Evolutionary conservation across 2,888 invertebrate genomes (phyloP).

Genomic region (Tiphia femorata): DNA sequence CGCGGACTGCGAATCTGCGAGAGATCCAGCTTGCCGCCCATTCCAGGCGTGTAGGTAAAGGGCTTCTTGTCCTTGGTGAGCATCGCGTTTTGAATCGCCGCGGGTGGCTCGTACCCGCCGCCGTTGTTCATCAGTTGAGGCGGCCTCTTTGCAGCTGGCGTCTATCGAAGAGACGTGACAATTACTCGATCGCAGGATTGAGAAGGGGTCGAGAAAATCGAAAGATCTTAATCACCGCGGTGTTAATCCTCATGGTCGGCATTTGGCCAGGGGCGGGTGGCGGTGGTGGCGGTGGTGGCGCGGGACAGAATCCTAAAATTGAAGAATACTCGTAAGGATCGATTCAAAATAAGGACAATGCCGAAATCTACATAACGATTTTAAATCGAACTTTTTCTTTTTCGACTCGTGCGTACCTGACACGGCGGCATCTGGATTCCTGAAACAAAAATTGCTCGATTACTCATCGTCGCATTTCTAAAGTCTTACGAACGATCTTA

Average conservation of each 20-base stretch:
- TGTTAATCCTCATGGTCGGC: constrained; percentile 70
- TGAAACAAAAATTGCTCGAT: constrained; percentile 49
- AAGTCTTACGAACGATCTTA: no score
- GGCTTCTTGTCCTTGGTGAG: constrained; percentile 97
- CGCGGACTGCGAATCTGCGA: constrained; percentile 91
- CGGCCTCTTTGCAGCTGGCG: constrained; percentile 36
- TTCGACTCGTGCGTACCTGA: constrained; percentile 54
- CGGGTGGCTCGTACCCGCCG: constrained; percentile 78
- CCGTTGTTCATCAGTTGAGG: constrained; percentile 37
- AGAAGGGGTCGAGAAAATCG: neutral
- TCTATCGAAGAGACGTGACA: constrained; percentile 9
- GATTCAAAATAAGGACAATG: neutral
- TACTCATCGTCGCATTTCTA: no score
- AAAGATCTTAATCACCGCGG: constrained; percentile 67
- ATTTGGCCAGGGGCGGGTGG: constrained; percentile 71
- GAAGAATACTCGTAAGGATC: neutral
- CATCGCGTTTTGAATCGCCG: constrained; percentile 93
- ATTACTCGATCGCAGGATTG: neutral
- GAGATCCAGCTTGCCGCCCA: constrained; percentile 79
- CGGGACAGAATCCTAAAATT: constrained; percentile 57
- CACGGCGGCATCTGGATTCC: constrained; percentile 46
- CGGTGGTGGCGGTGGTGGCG: constrained; percentile 73
- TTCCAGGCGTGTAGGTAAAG: constrained; percentile 96
- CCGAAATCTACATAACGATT: neutral
- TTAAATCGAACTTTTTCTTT: neutral